Base-by-base conservation (phyloP, 1,140 invertebrate species). In the Pomacea maculata region DNA sequence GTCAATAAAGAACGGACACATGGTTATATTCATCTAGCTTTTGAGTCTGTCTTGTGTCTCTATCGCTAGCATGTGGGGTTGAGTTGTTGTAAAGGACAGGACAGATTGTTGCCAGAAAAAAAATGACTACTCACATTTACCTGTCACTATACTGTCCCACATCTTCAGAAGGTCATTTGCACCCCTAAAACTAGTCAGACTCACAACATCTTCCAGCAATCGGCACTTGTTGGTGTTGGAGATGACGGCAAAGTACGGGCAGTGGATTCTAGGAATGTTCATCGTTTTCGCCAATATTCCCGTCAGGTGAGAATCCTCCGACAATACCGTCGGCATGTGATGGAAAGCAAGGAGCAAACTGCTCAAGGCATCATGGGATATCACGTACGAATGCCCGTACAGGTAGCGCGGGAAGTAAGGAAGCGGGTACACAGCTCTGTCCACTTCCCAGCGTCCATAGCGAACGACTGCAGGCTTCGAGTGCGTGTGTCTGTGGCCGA, bases 221-320 rank as follows among this genome's bases (percentile, higher is more conserved):
- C 65, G 61, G 45, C 64, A 68, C 57, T 2, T 61, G 15, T 9
- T 61, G 0, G 9, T 17, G 11, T 61, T 61, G 1, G 11, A 14
- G 8, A 19, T 29, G 45, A 61, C 57, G 57, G 57, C 57, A 68
- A 81, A 81, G n/a, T 34, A 80, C 8, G 73, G 45, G 3, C 82
- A 68, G 68, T 82, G 70, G 15, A 82, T 67, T 10, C 77, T 84
- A 25, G 67, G 45, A 5, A 86, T 79, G 14, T 83, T 83, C 10
- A 86, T 80, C 0, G 83, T 75, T 70, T 86, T 85, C 0, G 89
- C 85, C n/a, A 92, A 74, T 15, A 92, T 86, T 8, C 92, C 92
- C 12, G 91, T 92, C 11, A 92, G 86, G 83, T 88, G 92, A 12
- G 89, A 90, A 74, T 92, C 92, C 78, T 92, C 92, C 79, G 92